Base-by-base conservation (phyloP, 2,888 invertebrate species). In the Melinaea menophilus region DNA sequence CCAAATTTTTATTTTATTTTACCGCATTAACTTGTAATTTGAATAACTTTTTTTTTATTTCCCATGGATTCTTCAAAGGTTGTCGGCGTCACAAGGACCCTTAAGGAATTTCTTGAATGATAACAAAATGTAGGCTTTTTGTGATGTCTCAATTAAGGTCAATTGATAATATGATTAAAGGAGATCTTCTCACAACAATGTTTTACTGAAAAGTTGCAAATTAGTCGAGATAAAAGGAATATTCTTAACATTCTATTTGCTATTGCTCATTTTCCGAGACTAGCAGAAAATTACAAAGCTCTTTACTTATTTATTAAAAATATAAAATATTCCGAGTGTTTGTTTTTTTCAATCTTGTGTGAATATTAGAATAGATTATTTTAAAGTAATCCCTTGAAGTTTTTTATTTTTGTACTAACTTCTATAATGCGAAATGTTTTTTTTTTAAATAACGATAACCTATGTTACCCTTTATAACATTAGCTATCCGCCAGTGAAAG, bases 111-210 rank as follows among this genome's bases (percentile, higher is more conserved):
- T 51, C 51, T 51, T 31, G 31, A 51, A 51, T 51, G 31, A 51
- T 51, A 51, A 31, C 31, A 51, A 41, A 41, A 22, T 11, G 51
- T 51, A 51, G 31, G 51, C 51, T 51, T 51, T 51, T 31, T 51
- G 41, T 41, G 41, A 51, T 51, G 9, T 51, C 51, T 51, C 51
- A 31, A 7, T 51, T 51, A 51, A 31, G 51, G 22, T 51, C 9
- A 51, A 51, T 31, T 51, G 51, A 51, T 51, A 51, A 51, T 31
- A 51, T 51, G 51, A 51, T 51, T 51, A 51, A 51, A 51, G 51
- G 31, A 22, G 31, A 31, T 31, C 51, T 31, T 51, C 4, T 11
- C 31, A 51, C 31, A 51, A 51, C 51, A 51, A 51, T 51, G 51
- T 51, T 51, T 51, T 31, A 31, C 51, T 51, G 11, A 22, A 11